A percentile compares a stretch with the other conserved stretches of the same genome.
These are phyloP conservation scores for Coenonympha glycerion DNA, from an alignment of 2,888 invertebrate genomes.

Conservation along the genomic window DNA sequence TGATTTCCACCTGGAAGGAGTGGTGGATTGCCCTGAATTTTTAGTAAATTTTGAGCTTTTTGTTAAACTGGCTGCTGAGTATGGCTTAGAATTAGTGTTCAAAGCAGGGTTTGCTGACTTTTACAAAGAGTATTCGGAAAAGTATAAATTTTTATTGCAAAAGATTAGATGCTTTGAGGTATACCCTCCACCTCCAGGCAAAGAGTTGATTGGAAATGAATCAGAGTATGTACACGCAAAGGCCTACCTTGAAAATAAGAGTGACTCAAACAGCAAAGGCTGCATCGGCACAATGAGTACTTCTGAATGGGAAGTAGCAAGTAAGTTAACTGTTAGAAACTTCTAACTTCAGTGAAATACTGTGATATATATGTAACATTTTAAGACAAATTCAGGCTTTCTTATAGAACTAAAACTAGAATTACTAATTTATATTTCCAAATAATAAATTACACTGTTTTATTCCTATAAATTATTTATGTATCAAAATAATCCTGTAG, in stretches of 20 bases:
- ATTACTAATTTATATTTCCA: no score
- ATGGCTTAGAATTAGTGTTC: slow-evolving; percentile 80
- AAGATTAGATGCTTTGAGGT: slow-evolving; percentile 89
- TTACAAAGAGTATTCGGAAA: slow-evolving; percentile 77
- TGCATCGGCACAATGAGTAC: slow-evolving; percentile 88
- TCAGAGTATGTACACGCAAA: slow-evolving; percentile 85
- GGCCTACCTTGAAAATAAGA: slow-evolving; percentile 67
- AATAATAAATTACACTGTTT: no score
- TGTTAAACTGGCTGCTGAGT: slow-evolving; percentile 82
- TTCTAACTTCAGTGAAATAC: no score
- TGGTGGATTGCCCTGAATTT: slow-evolving; percentile 99
- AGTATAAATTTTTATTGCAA: slow-evolving; percentile 75
- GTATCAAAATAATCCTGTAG: no score
- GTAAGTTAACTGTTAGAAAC: slow-evolving; percentile 79
- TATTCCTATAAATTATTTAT: no score
- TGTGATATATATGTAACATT: no score
- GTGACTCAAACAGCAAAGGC: slow-evolving; percentile 49
- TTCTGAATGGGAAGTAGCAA: slow-evolving; percentile 94
- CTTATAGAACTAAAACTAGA: no score
- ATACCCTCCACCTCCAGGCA: slow-evolving; percentile 80
- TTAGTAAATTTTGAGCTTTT: slow-evolving; percentile 94
- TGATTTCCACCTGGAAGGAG: slow-evolving; percentile 95
- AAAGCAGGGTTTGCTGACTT: slow-evolving; percentile 87
- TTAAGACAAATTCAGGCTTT: no score
- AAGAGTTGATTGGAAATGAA: slow-evolving; percentile 74